Evolutionary conservation across 2,113 vertebrate genomes (phyloP).

Genomic region (Syngnathus floridae): DNA sequence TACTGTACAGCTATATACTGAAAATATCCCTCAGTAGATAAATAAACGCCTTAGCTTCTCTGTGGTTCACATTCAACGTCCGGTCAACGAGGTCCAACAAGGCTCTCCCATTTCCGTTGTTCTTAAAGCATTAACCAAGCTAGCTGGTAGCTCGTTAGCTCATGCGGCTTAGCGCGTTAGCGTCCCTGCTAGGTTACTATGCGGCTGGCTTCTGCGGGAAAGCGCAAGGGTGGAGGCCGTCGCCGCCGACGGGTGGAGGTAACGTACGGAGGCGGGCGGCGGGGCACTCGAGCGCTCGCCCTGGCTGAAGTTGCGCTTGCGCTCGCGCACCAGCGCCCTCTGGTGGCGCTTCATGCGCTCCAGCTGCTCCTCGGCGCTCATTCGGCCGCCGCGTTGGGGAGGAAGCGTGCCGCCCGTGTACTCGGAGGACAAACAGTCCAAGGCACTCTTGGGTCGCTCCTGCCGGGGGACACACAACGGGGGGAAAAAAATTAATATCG

Average conservation of each 20-base stretch:
- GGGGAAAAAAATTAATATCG: too few relatives aligned
- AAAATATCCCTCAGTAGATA: slow-evolving; percentile 72
- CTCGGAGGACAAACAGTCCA: slow-evolving; percentile 88
- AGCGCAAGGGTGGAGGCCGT: slow-evolving; percentile 41
- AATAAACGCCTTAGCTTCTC: slow-evolving; percentile 45
- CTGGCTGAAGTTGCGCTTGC: slow-evolving; percentile 87
- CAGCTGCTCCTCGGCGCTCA: slow-evolving; percentile 94
- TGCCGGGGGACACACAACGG: slow-evolving; percentile 25
- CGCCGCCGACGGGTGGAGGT: slow-evolving; percentile 49
- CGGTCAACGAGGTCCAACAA: slow-evolving; percentile 59
- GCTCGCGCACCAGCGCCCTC: slow-evolving; percentile 86
- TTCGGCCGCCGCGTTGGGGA: slow-evolving; percentile 62
- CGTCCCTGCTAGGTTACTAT: slow-evolving; percentile 36
- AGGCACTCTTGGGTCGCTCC: slow-evolving; percentile 96
- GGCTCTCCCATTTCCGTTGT: slow-evolving; percentile 26
- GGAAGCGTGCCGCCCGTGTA: slow-evolving; percentile 41
- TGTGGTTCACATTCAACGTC: slow-evolving; percentile 61
- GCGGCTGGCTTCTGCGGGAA: slow-evolving; percentile 37
- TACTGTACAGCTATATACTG: slow-evolving; percentile 63
- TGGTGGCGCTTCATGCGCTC: slow-evolving; percentile 95
- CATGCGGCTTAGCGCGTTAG: slow-evolving; percentile 54
- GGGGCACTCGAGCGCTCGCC: slow-evolving; percentile 71
- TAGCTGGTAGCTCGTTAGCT: slow-evolving; percentile 46
- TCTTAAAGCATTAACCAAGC: slow-evolving; percentile 44
- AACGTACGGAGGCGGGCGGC: slow-evolving; percentile 91